Conservation (phyloP, 2,113 vertebrate genomes). For the Nycticebus coucang region DNA sequence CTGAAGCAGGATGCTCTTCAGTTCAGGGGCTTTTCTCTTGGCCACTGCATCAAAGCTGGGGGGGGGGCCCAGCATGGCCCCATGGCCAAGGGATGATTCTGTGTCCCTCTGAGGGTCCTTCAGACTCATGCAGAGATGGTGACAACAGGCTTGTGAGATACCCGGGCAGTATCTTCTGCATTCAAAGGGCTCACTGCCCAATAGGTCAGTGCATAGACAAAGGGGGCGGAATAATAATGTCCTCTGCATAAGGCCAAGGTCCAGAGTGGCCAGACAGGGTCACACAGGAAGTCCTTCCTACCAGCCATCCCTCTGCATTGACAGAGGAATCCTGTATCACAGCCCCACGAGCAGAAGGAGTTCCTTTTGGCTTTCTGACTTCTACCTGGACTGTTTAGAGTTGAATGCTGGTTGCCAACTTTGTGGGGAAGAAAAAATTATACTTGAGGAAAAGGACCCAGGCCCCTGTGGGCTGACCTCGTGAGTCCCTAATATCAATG, state of each 20-base stretch:
- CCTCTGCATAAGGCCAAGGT: background rate
- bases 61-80: background rate
- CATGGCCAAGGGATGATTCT: background rate
- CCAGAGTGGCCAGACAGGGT: background rate
- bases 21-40: background rate
- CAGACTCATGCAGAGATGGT: background rate
- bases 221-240: rapidly evolving
- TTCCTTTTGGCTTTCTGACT: background rate
- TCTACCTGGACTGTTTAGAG: background rate
- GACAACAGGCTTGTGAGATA: background rate
- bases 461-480: rapidly evolving
- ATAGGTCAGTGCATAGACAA: background rate
- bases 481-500: rapidly evolving
- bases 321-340: background rate
- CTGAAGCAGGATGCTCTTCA: background rate
- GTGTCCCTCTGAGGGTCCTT: background rate
- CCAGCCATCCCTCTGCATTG: rapidly evolving
- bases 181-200: background rate
- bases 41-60: background rate
- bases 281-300: background rate
- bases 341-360: rapidly evolving
- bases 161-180: background rate
- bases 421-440: background rate
- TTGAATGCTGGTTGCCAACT: background rate
- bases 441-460: background rate